phyloP scores from a whole-genome alignment of 2,888 invertebrate species.

The Ernsta delagoae region DNA sequence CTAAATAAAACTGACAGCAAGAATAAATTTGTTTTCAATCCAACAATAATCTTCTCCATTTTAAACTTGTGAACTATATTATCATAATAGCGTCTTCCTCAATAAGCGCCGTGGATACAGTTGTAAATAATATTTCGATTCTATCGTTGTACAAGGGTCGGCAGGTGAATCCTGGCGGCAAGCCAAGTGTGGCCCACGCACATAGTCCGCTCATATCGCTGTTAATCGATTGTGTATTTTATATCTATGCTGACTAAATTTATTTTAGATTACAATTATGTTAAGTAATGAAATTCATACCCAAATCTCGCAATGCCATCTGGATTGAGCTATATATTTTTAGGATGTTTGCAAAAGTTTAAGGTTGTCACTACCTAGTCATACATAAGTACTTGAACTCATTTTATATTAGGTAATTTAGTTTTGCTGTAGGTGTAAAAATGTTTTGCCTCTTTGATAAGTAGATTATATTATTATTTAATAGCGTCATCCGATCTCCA shows the following conservation, averaged over 20 bases:
- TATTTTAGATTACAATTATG: constrained; percentile 45
- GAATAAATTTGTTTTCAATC: constrained; percentile 4
- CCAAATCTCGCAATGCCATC: constrained; percentile 73
- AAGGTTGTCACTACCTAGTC: constrained; percentile 7
- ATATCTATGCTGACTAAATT: constrained; percentile 46
- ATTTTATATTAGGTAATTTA: too few relatives aligned
- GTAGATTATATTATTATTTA: too few relatives aligned
- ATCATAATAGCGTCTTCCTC: constrained; percentile 15
- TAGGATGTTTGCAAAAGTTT: constrained; percentile 43
- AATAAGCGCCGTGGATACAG: constrained; percentile 43
- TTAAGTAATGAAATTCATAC: constrained; percentile 69
- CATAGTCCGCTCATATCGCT: constrained; percentile 53
- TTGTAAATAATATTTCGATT: constrained; percentile 77
- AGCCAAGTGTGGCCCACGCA: constrained; percentile 74
- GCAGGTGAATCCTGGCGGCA: constrained; percentile 77
- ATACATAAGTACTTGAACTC: not conserved
- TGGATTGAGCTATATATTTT: constrained; percentile 73
- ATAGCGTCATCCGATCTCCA: too few relatives aligned
- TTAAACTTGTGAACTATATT: constrained; percentile 2
- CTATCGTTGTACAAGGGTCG: constrained; percentile 77
- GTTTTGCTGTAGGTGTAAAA: too few relatives aligned
- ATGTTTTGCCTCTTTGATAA: too few relatives aligned
- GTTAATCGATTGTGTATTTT: constrained; percentile 49
- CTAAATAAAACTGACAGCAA: not conserved
- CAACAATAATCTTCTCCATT: constrained; percentile 1